Evolutionary conservation across 2,888 invertebrate genomes (phyloP).

Genomic region (Cyrtodaria siliqua): DNA sequence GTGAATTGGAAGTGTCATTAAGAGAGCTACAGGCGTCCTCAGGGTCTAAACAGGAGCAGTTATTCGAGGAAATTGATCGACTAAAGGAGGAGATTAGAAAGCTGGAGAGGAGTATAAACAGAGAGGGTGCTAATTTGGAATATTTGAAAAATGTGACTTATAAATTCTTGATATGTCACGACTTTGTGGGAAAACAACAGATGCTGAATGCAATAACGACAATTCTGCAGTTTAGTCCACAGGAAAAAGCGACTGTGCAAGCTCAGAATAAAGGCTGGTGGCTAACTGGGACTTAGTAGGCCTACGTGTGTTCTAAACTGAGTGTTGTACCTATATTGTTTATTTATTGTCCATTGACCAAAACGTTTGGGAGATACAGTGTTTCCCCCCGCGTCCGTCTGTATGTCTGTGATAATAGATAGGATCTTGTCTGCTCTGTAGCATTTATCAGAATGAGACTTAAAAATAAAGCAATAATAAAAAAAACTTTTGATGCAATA

Average conservation of each 20-base stretch:
- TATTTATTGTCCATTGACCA: too few species aligned
- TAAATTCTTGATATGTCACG: constrained; percentile 91
- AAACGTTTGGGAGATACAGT: too few species aligned
- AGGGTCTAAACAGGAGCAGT: constrained; percentile 86
- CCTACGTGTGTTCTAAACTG: too few species aligned
- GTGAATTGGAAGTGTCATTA: constrained; percentile 87
- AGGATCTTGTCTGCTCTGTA: too few species aligned
- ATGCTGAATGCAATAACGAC: constrained; percentile 96
- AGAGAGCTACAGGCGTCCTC: constrained; percentile 87
- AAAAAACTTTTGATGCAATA: too few species aligned
- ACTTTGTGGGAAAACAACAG: constrained; percentile 90
- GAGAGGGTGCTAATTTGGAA: constrained; percentile 95
- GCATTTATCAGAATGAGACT: too few species aligned
- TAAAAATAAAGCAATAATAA: too few species aligned
- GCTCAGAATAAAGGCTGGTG: constrained; percentile 73
- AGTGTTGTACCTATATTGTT: too few species aligned
- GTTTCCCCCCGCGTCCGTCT: too few species aligned
- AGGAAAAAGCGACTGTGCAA: constrained; percentile 88
- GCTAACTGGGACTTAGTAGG: constrained; percentile 36
- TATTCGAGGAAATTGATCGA: constrained; percentile 87
- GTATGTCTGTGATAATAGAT: too few species aligned
- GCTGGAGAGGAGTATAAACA: constrained; percentile 87
- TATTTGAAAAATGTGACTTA: constrained; percentile 96
- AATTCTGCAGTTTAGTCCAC: constrained; percentile 92
- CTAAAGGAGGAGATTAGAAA: constrained; percentile 87